Percentiles rank a stretch among this genome's conserved stretches.
Evolutionary conservation across 1,140 invertebrate species (phyloP).

Genomic region (Augochlora pura): DNA sequence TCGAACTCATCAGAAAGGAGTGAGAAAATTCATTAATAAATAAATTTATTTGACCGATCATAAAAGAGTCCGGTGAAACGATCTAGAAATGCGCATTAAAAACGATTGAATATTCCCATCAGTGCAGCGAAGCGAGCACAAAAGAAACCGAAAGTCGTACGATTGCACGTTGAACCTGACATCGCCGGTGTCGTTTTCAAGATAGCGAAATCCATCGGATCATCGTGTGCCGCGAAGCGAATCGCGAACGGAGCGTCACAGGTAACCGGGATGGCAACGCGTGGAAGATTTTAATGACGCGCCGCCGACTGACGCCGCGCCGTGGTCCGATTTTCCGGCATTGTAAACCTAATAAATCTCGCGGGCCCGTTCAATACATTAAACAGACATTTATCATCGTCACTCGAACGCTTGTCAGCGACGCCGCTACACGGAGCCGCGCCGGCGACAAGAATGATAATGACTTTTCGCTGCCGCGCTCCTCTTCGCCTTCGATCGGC

Average conservation of each 20-base stretch:
- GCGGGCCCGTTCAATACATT: slow-evolving; percentile 53
- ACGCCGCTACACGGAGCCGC: slow-evolving; percentile 27
- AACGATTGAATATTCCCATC: no score
- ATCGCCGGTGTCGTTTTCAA: no score
- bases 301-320: no score
- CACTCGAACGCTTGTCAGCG: slow-evolving; percentile 49
- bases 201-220: slow-evolving; percentile 26
- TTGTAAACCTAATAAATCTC: slow-evolving; percentile 42
- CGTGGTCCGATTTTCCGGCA: slow-evolving; percentile 9
- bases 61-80: no score
- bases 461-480: slow-evolving; percentile 37
- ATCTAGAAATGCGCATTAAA: no score
- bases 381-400: slow-evolving; percentile 63
- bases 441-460: slow-evolving; percentile 41
- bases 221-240: background rate
- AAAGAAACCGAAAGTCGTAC: no score
- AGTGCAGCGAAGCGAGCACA: no score
- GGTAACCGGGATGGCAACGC: background rate
- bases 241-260: background rate
- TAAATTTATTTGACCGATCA: no score
- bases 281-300: slow-evolving; percentile 1
- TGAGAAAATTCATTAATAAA: no score
- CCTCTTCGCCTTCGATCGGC: slow-evolving; percentile 25
- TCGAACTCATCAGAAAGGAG: no score
- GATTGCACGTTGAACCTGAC: no score